A percentile compares a stretch with the other conserved stretches of the same genome.
These are phyloP conservation scores for Phyllotreta cruciferae DNA, from an alignment of 2,888 invertebrate species.

Conservation along the genomic window DNA sequence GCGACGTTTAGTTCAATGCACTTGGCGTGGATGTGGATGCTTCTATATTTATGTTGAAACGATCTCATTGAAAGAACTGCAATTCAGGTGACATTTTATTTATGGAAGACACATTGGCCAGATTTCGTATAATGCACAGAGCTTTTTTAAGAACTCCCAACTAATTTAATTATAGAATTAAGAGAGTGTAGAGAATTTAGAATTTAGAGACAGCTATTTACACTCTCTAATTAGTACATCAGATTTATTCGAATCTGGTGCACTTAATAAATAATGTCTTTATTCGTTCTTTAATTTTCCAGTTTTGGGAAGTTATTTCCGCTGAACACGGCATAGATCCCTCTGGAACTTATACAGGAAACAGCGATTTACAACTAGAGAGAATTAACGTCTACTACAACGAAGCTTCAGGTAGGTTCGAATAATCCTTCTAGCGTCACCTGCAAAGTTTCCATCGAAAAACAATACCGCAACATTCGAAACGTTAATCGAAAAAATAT, in stretches of 20 bases:
- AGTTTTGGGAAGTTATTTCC: constrained; percentile 93
- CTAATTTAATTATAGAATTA: too few species aligned
- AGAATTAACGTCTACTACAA: constrained; percentile 92
- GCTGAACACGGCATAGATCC: constrained; percentile 91
- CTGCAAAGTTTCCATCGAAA: background rate
- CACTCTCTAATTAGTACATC: too few species aligned
- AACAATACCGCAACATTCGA: background rate
- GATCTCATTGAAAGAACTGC: constrained; percentile 29
- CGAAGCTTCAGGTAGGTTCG: constrained; percentile 77
- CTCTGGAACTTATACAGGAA: constrained; percentile 79
- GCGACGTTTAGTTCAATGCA: constrained; percentile 28
- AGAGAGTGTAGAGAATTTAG: too few species aligned
- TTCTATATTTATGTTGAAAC: constrained; percentile 36
- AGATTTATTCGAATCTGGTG: too few species aligned
- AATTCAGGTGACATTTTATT: constrained; percentile 30
- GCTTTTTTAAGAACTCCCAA: too few species aligned
- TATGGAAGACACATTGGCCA: constrained; percentile 23
- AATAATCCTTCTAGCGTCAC: background rate
- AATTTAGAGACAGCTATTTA: too few species aligned
- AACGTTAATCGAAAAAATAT: background rate
- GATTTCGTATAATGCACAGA: background rate
- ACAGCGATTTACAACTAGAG: constrained; percentile 87
- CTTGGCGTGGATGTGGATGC: constrained; percentile 22
- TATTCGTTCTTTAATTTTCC: constrained; percentile 61
- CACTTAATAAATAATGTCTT: background rate